phyloP scores from a whole-genome alignment of 2,113 vertebrate species.

The Galeopterus variegatus region DNA sequence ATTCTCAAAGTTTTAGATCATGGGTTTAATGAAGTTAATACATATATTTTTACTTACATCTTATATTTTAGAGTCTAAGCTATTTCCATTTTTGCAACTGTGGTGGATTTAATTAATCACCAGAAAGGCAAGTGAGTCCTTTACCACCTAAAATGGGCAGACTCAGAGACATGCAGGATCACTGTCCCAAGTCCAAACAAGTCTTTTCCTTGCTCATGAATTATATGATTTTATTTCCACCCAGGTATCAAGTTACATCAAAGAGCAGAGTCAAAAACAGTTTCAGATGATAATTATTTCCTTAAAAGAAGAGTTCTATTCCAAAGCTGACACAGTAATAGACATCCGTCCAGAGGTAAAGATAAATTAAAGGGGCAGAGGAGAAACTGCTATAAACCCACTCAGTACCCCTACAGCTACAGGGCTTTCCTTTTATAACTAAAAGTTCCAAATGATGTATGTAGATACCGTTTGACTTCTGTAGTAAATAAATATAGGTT shows the following conservation, averaged over 20 bases:
- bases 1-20: background rate
- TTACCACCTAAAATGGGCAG: background rate
- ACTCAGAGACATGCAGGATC: background rate
- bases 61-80: background rate
- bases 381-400: background rate
- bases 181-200: background rate
- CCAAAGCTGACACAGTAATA: constrained; percentile 93
- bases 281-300: constrained; percentile 97
- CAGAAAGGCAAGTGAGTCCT: background rate
- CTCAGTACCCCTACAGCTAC: background rate
- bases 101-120: background rate
- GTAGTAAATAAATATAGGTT: background rate
- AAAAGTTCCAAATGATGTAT: background rate
- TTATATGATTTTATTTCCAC: constrained; percentile 28
- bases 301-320: constrained; percentile 97
- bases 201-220: background rate
- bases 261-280: constrained; percentile 92
- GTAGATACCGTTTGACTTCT: background rate
- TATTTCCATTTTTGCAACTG: background rate
- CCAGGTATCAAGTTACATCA: constrained; percentile 96
- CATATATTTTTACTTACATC: background rate
- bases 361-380: background rate
- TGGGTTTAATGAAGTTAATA: background rate
- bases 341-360: constrained; percentile 95
- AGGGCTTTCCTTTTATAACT: background rate